Percentiles rank a stretch among this genome's conserved stretches.
phyloP scores from a whole-genome alignment of 1,140 invertebrate genomes.

The Tetragonula clypearis region DNA sequence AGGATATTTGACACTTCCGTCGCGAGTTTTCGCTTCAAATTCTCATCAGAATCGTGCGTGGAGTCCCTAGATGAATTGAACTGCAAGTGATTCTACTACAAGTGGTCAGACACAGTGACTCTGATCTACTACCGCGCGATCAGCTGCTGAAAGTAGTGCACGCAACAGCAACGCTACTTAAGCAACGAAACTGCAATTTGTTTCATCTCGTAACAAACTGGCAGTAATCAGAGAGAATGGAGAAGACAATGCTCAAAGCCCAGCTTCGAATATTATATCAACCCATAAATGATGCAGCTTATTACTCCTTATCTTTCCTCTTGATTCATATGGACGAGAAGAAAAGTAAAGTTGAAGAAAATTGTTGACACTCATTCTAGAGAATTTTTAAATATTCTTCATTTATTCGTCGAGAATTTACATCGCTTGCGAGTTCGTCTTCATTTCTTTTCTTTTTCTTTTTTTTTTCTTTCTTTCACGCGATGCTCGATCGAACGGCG shows the following conservation, averaged over 20 bases:
- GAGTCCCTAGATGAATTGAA: background rate
- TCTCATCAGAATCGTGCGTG: background rate
- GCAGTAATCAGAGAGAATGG: constrained; percentile 33
- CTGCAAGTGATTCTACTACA: background rate
- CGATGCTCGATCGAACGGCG: background rate
- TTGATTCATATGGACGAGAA: too few species aligned
- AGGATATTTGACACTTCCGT: too few species aligned
- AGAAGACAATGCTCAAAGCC: constrained; percentile 35
- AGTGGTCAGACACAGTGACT: background rate
- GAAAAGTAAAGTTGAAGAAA: too few species aligned
- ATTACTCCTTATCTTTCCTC: background rate
- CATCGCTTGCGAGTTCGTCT: background rate
- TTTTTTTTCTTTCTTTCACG: background rate
- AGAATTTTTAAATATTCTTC: too few species aligned
- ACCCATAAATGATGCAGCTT: background rate
- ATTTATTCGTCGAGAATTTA: too few species aligned
- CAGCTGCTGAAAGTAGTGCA: background rate
- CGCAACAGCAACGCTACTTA: background rate
- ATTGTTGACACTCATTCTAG: too few species aligned
- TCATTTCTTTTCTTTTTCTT: background rate
- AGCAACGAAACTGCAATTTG: constrained; percentile 23
- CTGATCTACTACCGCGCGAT: constrained; percentile 4
- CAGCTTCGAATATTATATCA: background rate
- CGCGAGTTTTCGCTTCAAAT: background rate
- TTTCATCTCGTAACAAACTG: constrained; percentile 52